A percentile compares a stretch with the other conserved stretches of the same genome.
These are phyloP conservation scores for Drosophila paramelanica DNA, from an alignment of 2,888 invertebrate species.

Conservation along the genomic window DNA sequence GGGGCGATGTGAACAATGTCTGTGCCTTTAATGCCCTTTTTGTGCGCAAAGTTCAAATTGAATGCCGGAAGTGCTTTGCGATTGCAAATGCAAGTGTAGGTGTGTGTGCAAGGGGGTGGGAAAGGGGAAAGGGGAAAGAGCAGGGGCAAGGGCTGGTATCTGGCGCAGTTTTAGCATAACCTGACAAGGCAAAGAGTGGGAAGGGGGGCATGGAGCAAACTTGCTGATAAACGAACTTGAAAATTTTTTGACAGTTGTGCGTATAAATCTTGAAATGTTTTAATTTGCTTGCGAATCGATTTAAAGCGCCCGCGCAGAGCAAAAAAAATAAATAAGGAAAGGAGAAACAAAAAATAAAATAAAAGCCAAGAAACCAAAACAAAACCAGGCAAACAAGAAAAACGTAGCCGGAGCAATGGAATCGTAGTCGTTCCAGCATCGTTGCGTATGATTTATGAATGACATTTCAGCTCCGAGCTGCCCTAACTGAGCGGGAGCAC, in stretches of 20 bases:
- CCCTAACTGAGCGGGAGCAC: background rate
- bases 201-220: constrained; percentile 2
- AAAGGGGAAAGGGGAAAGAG: background rate
- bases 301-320: constrained; percentile 61
- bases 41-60: constrained; percentile 61
- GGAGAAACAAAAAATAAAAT: constrained; percentile 5
- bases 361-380: constrained; percentile 25
- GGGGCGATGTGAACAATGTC: constrained; percentile 20
- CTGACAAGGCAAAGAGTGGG: background rate
- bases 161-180: background rate
- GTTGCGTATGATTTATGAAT: constrained; percentile 81
- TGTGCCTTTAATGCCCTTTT: constrained; percentile 51
- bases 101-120: background rate
- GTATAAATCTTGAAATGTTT: constrained; percentile 84
- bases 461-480: constrained; percentile 70
- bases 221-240: constrained; percentile 74
- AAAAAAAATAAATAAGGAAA: constrained; percentile 4
- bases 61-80: constrained; percentile 73
- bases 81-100: constrained; percentile 50
- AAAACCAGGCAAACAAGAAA: constrained; percentile 41
- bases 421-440: constrained; percentile 61
- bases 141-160: background rate
- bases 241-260: constrained; percentile 82
- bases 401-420: constrained; percentile 49
- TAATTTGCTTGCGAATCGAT: constrained; percentile 84